These are phyloP conservation scores for Gymnocephalus cernua DNA, from an alignment of 2,113 vertebrate genomes.

Conservation along the genomic window DNA sequence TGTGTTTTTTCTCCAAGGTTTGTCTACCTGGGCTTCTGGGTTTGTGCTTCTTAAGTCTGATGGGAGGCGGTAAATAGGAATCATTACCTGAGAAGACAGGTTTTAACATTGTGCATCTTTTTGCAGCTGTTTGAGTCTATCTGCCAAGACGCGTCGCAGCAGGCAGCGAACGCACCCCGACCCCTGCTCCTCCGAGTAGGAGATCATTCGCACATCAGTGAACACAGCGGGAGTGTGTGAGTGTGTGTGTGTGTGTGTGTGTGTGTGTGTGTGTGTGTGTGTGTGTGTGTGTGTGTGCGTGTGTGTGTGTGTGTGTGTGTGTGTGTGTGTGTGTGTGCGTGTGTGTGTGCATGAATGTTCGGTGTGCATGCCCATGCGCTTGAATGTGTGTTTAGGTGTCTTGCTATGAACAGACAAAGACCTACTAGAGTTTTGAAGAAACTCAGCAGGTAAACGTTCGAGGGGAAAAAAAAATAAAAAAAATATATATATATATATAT, in stretches of 20 bases:
- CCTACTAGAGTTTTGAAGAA: slow-evolving; percentile 28
- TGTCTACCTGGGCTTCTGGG: not conserved
- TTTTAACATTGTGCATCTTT: slow-evolving; percentile 12
- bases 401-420: not conserved
- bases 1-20: not conserved
- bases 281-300: not conserved
- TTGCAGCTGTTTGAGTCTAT: slow-evolving; percentile 7
- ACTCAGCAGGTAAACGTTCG: slow-evolving; percentile 31
- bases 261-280: not conserved
- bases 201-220: slow-evolving; percentile 46
- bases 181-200: slow-evolving; percentile 7
- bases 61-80: slow-evolving; percentile 41
- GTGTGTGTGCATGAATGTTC: no score
- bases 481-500: no score
- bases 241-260: not conserved
- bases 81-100: slow-evolving; percentile 4
- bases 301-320: no score
- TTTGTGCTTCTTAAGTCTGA: slow-evolving; percentile 13
- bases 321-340: no score
- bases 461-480: not conserved
- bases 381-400: not conserved
- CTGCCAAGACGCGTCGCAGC: not conserved
- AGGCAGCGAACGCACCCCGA: slow-evolving; percentile 17
- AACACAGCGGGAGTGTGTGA: slow-evolving; percentile 23
- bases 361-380: not conserved